Percentiles rank a stretch among this genome's conserved stretches.
phyloP scores from a whole-genome alignment of 2,113 vertebrate species.

The Stercorarius parasiticus region DNA sequence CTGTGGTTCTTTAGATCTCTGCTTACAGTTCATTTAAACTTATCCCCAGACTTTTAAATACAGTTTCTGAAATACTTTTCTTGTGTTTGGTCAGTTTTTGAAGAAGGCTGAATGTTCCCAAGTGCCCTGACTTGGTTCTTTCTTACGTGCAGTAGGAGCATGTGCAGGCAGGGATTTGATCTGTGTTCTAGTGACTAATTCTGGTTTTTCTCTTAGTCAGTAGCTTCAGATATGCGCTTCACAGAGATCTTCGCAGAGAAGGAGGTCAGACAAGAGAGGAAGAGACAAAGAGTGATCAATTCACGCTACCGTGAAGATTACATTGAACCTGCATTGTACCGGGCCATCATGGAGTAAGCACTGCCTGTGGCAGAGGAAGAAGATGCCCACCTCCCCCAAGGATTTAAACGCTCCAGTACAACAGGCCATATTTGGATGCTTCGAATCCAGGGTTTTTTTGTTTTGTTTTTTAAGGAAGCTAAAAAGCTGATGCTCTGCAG shows the following conservation, averaged over 20 bases:
- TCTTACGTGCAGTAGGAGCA: background rate
- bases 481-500: slow-evolving; percentile 62
- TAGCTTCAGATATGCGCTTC: slow-evolving; percentile 98
- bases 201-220: slow-evolving; percentile 78
- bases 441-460: slow-evolving; percentile 55
- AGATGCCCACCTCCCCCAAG: slow-evolving; percentile 55
- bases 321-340: slow-evolving; percentile 92
- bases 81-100: background rate
- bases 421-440: slow-evolving; percentile 71
- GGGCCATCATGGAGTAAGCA: slow-evolving; percentile 94
- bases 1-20: background rate
- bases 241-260: slow-evolving; percentile 92
- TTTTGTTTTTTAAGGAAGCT: slow-evolving; percentile 66
- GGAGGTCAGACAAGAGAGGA: slow-evolving; percentile 90
- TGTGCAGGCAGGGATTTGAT: background rate
- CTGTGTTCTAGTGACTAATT: background rate
- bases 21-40: background rate
- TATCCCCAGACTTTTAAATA: background rate
- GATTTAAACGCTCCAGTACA: slow-evolving; percentile 71
- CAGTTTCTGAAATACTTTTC: background rate
- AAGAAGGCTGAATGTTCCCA: background rate
- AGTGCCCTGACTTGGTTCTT: background rate
- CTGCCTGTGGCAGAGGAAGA: slow-evolving; percentile 53
- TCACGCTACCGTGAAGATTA: slow-evolving; percentile 96
- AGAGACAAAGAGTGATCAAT: slow-evolving; percentile 95